Conservation (phyloP, 2,888 invertebrate species). For the Tetragonula carbonaria region DNA sequence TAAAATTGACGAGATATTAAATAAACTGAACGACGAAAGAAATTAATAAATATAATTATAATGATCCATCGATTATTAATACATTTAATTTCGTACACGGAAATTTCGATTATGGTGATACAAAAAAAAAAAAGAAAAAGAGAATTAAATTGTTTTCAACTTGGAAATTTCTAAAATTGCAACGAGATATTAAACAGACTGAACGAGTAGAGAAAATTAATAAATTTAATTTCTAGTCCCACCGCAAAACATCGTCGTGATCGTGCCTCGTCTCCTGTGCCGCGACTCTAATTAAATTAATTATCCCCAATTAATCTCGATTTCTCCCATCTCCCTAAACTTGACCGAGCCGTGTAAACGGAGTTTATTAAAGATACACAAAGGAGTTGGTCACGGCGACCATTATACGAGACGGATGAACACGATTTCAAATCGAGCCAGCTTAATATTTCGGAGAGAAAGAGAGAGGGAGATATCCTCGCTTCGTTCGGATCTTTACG, state of each 20-base stretch:
- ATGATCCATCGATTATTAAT: too few species aligned
- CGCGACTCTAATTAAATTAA: not conserved
- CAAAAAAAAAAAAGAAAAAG: too few species aligned
- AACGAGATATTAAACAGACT: too few species aligned
- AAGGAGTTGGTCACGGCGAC: not conserved
- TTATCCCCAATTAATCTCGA: constrained; percentile 14
- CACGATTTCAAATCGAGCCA: constrained; percentile 39
- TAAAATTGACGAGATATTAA: too few species aligned
- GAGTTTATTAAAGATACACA: constrained; percentile 4
- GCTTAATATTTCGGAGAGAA: constrained; percentile 42
- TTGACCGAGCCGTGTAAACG: not conserved
- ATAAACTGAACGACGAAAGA: too few species aligned
- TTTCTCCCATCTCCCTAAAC: constrained; percentile 1
- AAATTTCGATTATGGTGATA: too few species aligned
- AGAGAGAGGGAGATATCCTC: not conserved
- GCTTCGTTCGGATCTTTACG: constrained; percentile 37
- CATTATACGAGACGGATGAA: constrained; percentile 11
- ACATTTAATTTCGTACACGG: too few species aligned
- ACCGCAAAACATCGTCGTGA: not conserved
- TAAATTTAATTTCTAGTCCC: not conserved
- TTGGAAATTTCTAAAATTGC: too few species aligned
- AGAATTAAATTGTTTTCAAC: too few species aligned
- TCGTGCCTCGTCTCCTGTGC: too few species aligned
- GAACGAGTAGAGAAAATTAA: too few species aligned
- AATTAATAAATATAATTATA: too few species aligned